Base-by-base conservation (phyloP, 1,140 invertebrate species). In the Bombus consobrinus region DNA sequence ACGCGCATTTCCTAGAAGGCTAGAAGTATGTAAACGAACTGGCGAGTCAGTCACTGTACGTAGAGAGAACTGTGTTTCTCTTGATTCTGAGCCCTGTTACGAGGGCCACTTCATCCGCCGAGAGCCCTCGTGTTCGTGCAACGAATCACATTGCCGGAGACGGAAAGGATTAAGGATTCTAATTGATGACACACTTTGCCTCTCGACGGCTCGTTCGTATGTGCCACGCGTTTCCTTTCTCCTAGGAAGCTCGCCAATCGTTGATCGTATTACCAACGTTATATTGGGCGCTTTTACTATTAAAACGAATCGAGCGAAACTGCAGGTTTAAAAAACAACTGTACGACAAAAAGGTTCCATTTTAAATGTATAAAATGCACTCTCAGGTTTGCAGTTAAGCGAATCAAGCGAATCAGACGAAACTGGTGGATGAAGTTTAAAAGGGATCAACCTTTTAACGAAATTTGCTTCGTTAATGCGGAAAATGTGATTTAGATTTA, bases 131-230 rank as follows among this genome's bases (percentile, higher is more conserved):
- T 66, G 73, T 25, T 68, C 43, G 73, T 66, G 62, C 73, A 39
- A 77, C 74, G 74, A 83, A 83, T 68, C 53, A 77, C 59, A 53
- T 32, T 22, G 43, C 41, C 32, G 32, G 22, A 43, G 39, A 73
- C n/a, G 53, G 39, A 62, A 82, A 81, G 80, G 71, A 74, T 74
- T 74, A 75, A 75, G 53, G 39, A 82, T 82, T 41, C 39, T 82
- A 82, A 82, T 82, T 64, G 80, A 82, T 75, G 72, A 82, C 80
- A 59, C 57, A 53, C 39, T 66, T 79, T 32, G 53, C 22, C 47
- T 62, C 53, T 62, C 12, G 37, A 41, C 53, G 18, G 37, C 10
- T 78, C 28, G 64, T 72, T n/a, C 37, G 10, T 37, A 59, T 47
- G 34, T 71, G 15, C 18, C 22, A 25, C 66, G 12, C 47, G 47